Evolutionary conservation across 2,113 vertebrate species (phyloP).

Genomic region (Sclerurus mexicanus): DNA sequence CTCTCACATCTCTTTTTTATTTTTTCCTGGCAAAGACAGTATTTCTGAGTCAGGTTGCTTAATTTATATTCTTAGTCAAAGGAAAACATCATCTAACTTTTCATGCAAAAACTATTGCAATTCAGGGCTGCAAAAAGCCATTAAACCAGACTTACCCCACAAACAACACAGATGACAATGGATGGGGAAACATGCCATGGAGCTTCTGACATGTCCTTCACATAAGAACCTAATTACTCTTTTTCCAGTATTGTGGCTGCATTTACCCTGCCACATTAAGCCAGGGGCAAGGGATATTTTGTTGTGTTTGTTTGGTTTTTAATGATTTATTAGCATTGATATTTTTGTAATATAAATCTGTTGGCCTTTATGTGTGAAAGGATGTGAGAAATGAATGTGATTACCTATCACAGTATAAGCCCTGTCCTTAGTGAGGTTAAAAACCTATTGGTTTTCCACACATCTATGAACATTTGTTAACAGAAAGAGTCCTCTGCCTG

Average conservation of each 20-base stretch:
- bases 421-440: not conserved
- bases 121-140: not conserved
- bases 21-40: not conserved
- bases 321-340: not conserved
- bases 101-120: not conserved
- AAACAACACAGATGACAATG: not conserved
- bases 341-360: not conserved
- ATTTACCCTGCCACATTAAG: not conserved
- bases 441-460: not conserved
- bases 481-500: not conserved
- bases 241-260: not conserved
- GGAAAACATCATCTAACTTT: not conserved
- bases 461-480: not conserved
- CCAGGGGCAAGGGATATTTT: rapidly evolving
- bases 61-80: not conserved
- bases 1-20: not conserved
- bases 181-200: not conserved
- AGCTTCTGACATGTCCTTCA: not conserved
- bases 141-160: not conserved
- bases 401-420: not conserved
- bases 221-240: not conserved
- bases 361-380: not conserved
- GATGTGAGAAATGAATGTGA: not conserved
- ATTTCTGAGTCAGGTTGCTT: not conserved
- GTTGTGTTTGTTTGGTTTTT: not conserved